These are phyloP conservation scores for Eudiplozoon nipponicum DNA, from an alignment of 2,888 invertebrate species.

Conservation along the genomic window DNA sequence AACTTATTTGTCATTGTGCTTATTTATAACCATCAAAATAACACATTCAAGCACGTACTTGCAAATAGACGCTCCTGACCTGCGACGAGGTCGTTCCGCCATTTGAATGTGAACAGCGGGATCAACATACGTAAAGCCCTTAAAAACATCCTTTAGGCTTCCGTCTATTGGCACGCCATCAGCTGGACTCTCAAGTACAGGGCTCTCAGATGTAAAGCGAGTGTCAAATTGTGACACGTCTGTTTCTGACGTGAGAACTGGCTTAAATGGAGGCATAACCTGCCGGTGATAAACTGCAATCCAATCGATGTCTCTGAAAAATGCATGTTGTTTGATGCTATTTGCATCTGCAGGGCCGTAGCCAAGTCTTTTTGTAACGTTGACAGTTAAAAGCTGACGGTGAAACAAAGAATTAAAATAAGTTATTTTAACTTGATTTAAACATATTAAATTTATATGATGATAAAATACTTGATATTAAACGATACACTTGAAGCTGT, in stretches of 20 bases:
- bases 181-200: conserved; percentile 14
- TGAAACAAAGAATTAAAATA: conserved; percentile 20
- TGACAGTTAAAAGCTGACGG: conserved; percentile 32
- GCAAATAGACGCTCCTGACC: too few relatives aligned
- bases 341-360: conserved; percentile 48
- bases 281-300: conserved; percentile 21
- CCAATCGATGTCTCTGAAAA: conserved; percentile 80
- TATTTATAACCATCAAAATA: too few relatives aligned
- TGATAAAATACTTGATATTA: conserved; percentile 65
- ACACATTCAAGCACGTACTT: too few relatives aligned
- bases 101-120: conserved; percentile 45
- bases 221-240: conserved; percentile 16
- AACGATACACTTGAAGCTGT: conserved; percentile 66
- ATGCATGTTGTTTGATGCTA: conserved; percentile 58
- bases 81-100: too few relatives aligned
- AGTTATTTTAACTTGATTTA: conserved; percentile 49
- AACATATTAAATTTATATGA: conserved; percentile 66
- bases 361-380: conserved; percentile 51
- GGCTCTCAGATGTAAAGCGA: conserved; percentile 15
- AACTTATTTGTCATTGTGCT: too few relatives aligned
- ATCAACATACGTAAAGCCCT: conserved; percentile 94
- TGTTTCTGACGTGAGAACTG: conserved; percentile 34
- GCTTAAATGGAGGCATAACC: conserved; percentile 76
- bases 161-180: conserved; percentile 8
- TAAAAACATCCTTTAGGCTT: conserved; percentile 10